Base-by-base conservation (phyloP, 2,113 vertebrate species). In the Hemiscyllium ocellatum region DNA sequence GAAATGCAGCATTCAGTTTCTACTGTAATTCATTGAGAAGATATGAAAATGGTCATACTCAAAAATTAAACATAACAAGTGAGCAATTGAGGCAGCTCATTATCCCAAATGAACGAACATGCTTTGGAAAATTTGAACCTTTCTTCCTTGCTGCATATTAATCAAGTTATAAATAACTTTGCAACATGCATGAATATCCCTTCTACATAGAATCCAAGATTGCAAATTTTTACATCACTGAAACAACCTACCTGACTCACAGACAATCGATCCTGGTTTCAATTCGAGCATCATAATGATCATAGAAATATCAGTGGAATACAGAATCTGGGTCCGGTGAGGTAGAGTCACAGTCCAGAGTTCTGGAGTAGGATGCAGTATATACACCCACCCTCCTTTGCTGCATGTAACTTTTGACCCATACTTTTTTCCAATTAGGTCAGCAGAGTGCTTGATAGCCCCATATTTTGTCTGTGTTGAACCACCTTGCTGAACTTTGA, bases 281-380 rank as follows among this genome's bases (percentile, higher is more conserved):
- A 99, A 98, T 96, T 99, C 99, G 97, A 99, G 97, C 99, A 99
- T 99, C 98, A 99, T 98, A 96, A 98, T 99, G 97, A 99, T 98
- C 96, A 98, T 97, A 93, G 99, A 98, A 76, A 99, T 99, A 97
- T 99, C 99, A 0, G 99, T 99, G 95, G 98, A 98, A 97, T 99
- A 99, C 24, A 99, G 98, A 96, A 99, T 99, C 97, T 99, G 99
- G 0, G 99, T 99, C 96, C 99, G 98, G 96, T 99, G 99, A 0
- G 99, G 99, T 96, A 99, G 98, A 96, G 98, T 98, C 96, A 99
- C 96, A 0, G 99, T 99, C 99, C 99, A 99, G 90, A 99, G 97
- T 96, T 99, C 99, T 0, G 99, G 98, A 0, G 99, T 99, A 0
- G 99, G 99, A 96, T 99, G 99, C 42, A 99, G 98, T 68, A 99